phyloP scores from a whole-genome alignment of 2,888 invertebrate species.

The Alentia gelatinosa region DNA sequence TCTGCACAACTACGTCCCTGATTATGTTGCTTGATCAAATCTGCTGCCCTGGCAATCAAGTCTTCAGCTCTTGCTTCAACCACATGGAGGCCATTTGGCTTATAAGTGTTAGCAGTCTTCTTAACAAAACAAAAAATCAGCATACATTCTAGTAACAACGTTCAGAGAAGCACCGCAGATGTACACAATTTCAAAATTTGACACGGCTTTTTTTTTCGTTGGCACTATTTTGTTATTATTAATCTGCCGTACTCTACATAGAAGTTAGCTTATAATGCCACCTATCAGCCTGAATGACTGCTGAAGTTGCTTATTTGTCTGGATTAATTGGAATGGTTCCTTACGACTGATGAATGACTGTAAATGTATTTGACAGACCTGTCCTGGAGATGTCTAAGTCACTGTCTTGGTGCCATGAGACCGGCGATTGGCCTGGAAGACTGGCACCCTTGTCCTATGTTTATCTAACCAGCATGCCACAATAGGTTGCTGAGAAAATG shows the following conservation, averaged over 20 bases:
- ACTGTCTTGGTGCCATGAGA: constrained; percentile 20
- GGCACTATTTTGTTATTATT: background rate
- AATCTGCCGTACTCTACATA: background rate
- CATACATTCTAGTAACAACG: no score
- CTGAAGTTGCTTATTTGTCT: constrained; percentile 40
- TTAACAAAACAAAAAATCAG: background rate
- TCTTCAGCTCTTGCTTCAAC: constrained; percentile 24
- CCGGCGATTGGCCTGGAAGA: constrained; percentile 23
- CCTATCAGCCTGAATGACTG: constrained; percentile 18
- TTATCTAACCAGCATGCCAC: constrained; percentile 35
- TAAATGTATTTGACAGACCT: constrained; percentile 8
- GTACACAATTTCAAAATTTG: constrained; percentile 37
- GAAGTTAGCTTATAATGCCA: background rate
- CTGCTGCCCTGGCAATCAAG: constrained; percentile 1
- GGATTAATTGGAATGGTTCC: constrained; percentile 51
- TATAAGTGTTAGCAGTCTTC: background rate
- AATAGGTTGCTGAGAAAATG: constrained; percentile 4
- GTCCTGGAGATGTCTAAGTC: constrained; percentile 20
- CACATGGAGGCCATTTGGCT: background rate
- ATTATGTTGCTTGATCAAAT: background rate
- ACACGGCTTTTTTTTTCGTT: background rate
- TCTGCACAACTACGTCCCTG: background rate
- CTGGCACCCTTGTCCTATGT: constrained; percentile 10
- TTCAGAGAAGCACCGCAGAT: no score
- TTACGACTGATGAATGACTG: constrained; percentile 33